phyloP scores from a whole-genome alignment of 2,113 vertebrate species.

The Nestor notabilis region DNA sequence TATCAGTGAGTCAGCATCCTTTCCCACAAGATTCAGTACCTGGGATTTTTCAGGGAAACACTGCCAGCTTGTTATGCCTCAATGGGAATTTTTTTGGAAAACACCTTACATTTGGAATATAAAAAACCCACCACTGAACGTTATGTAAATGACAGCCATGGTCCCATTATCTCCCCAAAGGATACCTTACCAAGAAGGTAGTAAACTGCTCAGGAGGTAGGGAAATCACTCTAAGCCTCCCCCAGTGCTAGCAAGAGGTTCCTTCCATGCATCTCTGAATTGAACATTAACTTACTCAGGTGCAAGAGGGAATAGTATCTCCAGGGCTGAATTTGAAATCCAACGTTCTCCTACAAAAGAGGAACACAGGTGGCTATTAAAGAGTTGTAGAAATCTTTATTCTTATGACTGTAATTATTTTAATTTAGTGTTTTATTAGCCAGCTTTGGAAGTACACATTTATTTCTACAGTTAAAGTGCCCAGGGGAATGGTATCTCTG shows the following conservation, averaged over 20 bases:
- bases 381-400: background rate
- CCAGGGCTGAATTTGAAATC: background rate
- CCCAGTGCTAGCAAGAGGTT: background rate
- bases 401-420: background rate
- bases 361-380: background rate
- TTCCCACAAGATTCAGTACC: constrained; percentile 19
- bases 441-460: background rate
- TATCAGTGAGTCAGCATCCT: constrained; percentile 46
- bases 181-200: background rate
- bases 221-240: background rate
- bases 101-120: constrained; percentile 46
- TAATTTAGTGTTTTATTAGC: background rate
- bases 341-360: background rate
- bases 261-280: background rate
- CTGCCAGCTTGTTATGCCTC: constrained; percentile 25
- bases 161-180: background rate
- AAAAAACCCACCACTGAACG: background rate
- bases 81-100: constrained; percentile 52
- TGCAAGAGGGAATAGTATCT: background rate
- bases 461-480: background rate
- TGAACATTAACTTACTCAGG: background rate
- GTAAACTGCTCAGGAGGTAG: background rate
- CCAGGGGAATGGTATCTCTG: background rate
- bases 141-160: background rate
- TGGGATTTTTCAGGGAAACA: constrained; percentile 56